These are phyloP conservation scores for Tromatobia lineatoria DNA, from an alignment of 2,888 invertebrate genomes.

Conservation along the genomic window DNA sequence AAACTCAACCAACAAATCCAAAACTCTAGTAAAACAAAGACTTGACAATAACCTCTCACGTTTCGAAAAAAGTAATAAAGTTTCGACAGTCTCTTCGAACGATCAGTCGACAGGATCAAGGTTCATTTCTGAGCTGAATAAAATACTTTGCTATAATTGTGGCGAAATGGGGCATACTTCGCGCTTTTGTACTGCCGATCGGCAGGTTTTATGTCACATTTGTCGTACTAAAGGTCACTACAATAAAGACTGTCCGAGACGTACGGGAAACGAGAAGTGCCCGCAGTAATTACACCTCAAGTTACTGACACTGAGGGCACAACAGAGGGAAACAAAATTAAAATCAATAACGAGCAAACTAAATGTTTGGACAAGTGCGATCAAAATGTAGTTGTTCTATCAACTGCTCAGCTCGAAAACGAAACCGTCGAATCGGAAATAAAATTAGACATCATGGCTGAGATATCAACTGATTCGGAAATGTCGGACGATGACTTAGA, in stretches of 20 bases:
- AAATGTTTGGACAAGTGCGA: constrained; percentile 21
- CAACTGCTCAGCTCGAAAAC: constrained; percentile 47
- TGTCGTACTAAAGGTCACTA: constrained; percentile 43
- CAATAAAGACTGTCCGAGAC: constrained; percentile 47
- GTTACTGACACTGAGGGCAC: constrained; percentile 47
- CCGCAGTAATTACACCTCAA: constrained; percentile 57
- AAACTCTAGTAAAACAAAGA: constrained; percentile 45
- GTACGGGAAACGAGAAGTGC: constrained; percentile 59
- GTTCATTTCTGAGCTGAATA: constrained; percentile 23
- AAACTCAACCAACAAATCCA: constrained; percentile 12
- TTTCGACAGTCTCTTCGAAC: not conserved
- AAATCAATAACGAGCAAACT: constrained; percentile 31
- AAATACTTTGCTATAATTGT: constrained; percentile 57
- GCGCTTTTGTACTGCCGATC: constrained; percentile 44
- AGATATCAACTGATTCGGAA: too few species aligned
- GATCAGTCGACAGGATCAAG: not conserved
- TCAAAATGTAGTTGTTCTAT: not conserved
- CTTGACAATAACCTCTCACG: constrained; percentile 53
- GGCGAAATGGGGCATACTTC: constrained; percentile 50
- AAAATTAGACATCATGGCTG: too few species aligned
- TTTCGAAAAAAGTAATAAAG: constrained; percentile 41
- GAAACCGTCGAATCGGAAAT: too few species aligned
- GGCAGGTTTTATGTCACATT: constrained; percentile 43
- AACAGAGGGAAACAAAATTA: constrained; percentile 41
- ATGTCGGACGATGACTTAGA: too few species aligned